These are phyloP conservation scores for Oryctolagus cuniculus DNA, from an alignment of 2,113 vertebrate species.

Conservation along the genomic window mOryCun1.1 NC_091449.1:53862501-53863000, in stretches of 20 bases:
- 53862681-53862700: not conserved
- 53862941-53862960: slow-evolving; percentile 68
- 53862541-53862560: not conserved
- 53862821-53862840: slow-evolving; percentile 75
- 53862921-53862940: slow-evolving; percentile 64
- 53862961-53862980: slow-evolving; percentile 54
- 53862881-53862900: not conserved
- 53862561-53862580: not conserved
- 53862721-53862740: slow-evolving; percentile 45
- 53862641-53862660: accelerated
- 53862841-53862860: slow-evolving; percentile 72
- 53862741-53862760: slow-evolving; percentile 66
- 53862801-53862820: not conserved
- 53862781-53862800: slow-evolving; percentile 16
- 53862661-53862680: not conserved
- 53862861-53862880: slow-evolving; percentile 46
- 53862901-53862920: slow-evolving; percentile 61
- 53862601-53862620: not conserved
- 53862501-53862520: not conserved
- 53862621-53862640: not conserved
- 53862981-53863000: slow-evolving; percentile 57
- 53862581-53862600: not conserved
- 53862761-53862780: not conserved
- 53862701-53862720: slow-evolving; percentile 77
- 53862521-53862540: not conserved